Evolutionary conservation across 2,797 vertebrate genomes (phyloP), one percentile per base, ranked within the genome.

Genomic region (Coregonus suidteri): DNA sequence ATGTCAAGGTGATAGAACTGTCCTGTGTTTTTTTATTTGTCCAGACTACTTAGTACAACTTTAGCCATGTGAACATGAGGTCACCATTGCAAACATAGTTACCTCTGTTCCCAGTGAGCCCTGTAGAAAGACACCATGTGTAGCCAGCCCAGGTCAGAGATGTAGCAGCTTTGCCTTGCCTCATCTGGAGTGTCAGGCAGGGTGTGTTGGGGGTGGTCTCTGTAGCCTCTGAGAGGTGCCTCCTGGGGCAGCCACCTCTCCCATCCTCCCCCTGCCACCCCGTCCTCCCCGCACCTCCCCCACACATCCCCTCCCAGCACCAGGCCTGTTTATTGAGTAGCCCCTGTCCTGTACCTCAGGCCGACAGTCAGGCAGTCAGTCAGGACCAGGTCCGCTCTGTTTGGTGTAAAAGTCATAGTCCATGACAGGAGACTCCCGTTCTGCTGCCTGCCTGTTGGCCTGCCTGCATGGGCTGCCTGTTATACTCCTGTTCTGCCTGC

Each of bases 111-210:
- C 31, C 31, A 34, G 31, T 34, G 31, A 3, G 3, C 31, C 31
- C 3, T 34, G 3, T 34, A 34, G 31, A 34, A 34, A 34, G 31
- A 34, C 31, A 34, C 31, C 31, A 34, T 34, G 31, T 34, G 31
- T 3, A 34, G 31, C 31, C 31, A 34, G 31, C 31, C 31, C 31
- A 34, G 31, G 77, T 84, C 86, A 80, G 82, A 71, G 66, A 64
- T 25, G 76, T 14, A 75, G 75, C 73, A 75, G 65, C 71, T 59
- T 30, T 80, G 37, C 81, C 82, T 64, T 53, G 62, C 84, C 87
- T 81, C 78, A 81, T 92, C 91, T 35, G 79, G 76, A 37, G 82
- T 69, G 75, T 88, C 79, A 71, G 73, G 84, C n/a, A 62, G 78
- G 41, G 41, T 9, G 41, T 41, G 1, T 41, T 41, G 41, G 7